Conservation (phyloP, 1,140 invertebrate genomes). For the Andrena cerasifolii region DNA sequence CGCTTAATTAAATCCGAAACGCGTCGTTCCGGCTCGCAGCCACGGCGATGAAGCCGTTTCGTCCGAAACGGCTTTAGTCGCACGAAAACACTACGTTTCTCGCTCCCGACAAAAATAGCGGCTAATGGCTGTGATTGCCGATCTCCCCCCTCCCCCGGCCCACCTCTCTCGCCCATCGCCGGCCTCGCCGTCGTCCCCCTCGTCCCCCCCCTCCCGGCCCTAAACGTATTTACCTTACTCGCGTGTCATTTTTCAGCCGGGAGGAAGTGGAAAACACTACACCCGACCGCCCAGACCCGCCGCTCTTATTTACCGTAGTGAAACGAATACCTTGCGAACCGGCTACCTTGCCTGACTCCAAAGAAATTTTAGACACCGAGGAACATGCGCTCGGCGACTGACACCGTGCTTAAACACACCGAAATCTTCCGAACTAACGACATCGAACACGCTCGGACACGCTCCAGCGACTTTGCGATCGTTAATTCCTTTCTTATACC, state of each 20-base stretch:
- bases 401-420: neutral
- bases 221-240: slow-evolving; percentile 49
- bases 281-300: neutral
- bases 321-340: slow-evolving; percentile 45
- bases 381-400: slow-evolving; percentile 14
- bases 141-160: slow-evolving; percentile 20
- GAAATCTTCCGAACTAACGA: slow-evolving; percentile 1
- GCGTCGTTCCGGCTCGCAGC: neutral
- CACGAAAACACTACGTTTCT: slow-evolving; percentile 52
- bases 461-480: neutral
- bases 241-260: slow-evolving; percentile 50
- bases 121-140: slow-evolving; percentile 58
- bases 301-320: slow-evolving; percentile 28
- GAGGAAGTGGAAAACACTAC: slow-evolving; percentile 49
- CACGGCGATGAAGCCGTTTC: slow-evolving; percentile 2
- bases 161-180: neutral
- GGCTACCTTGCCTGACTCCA: slow-evolving; percentile 29
- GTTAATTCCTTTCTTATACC: neutral
- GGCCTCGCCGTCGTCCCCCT: neutral
- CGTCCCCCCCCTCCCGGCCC: slow-evolving; percentile 12
- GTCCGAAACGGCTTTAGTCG: slow-evolving; percentile 47
- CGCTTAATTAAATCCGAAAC: slow-evolving; percentile 17
- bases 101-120: slow-evolving; percentile 55
- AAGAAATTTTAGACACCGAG: slow-evolving; percentile 45
- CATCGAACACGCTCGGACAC: neutral